Evolutionary conservation across 2,888 invertebrate genomes (phyloP).

Genomic region (Megaustenia siamemsis): DNA sequence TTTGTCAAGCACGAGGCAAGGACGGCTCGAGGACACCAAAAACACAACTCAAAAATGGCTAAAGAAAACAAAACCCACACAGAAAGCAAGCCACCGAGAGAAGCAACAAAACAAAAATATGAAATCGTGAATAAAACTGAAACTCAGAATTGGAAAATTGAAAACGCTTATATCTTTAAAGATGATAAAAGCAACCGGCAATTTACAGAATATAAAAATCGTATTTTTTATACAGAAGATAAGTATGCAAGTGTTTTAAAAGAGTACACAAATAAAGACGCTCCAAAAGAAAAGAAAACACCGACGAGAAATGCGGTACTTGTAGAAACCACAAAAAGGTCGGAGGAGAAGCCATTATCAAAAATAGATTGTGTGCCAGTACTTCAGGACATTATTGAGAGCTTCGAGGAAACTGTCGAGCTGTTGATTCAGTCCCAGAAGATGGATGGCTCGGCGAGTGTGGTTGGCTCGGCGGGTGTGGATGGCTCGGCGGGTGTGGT

Average conservation of each 20-base stretch:
- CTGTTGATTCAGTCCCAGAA: not conserved
- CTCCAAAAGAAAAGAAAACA: too few species aligned
- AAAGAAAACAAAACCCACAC: not conserved
- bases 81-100: not conserved
- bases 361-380: not conserved
- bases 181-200: not conserved
- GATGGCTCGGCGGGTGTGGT: too few species aligned
- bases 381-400: slow-evolving; percentile 2
- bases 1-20: not conserved
- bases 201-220: not conserved
- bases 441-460: too few species aligned
- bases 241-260: too few species aligned
- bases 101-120: not conserved
- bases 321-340: not conserved
- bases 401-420: slow-evolving; percentile 16
- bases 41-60: not conserved
- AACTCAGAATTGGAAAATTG: not conserved
- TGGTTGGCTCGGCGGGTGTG: too few species aligned
- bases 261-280: too few species aligned
- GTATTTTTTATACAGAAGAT: not conserved
- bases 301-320: too few species aligned
- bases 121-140: not conserved
- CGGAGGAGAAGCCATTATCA: not conserved
- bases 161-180: too few species aligned
- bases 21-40: not conserved